Base-by-base conservation (phyloP, 2,888 invertebrate species). In the Diarsia dahlii region DNA sequence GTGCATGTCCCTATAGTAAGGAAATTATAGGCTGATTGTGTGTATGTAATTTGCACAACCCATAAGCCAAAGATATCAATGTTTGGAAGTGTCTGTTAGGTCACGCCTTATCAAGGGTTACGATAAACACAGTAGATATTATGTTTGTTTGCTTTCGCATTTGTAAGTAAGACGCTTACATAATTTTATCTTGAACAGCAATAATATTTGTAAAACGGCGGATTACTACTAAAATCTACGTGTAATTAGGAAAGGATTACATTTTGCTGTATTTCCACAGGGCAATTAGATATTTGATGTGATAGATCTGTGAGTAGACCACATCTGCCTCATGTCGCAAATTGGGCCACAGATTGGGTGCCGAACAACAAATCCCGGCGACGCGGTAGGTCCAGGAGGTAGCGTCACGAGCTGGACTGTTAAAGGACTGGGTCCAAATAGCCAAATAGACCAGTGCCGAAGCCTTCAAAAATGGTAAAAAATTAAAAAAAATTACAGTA, bases 21-120 rank as follows among this genome's bases (percentile, higher is more conserved):
- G 28, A 28, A 28, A 28, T 28, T 28, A 28, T 28, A n/a, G n/a
- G 28, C 2, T 28, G 28, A 28, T 28, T 28, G 28, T 28, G 28
- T 28, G 28, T 28, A 28, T 28, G 28, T 28, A 28, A 28, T 28
- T 28, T 28, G 28, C 28, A 28, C 28, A 28, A 28, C 28, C 28
- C 28, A 6, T 23, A 34, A 28, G 23, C 13, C 18, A 13, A 63
- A 66, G 34, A 46, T 67, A 67, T 46, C 23, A 46, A 39, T 39
- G 10, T 68, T 68, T 58, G 52, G 2, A 50, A 74, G 28, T 9
- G 39, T 52, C n/a, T 12, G n/a, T 62, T 52, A 52, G 60, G 48
- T 76, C 71, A 65, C 34, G 18, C 15, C 13, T 68, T 76, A 81
- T 85, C 85, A 58, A 65, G 23, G 76, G 69, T 78, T 74, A 74